Base-by-base conservation (phyloP, 2,888 invertebrate species). In the Pristionchus exspectatus region DNA sequence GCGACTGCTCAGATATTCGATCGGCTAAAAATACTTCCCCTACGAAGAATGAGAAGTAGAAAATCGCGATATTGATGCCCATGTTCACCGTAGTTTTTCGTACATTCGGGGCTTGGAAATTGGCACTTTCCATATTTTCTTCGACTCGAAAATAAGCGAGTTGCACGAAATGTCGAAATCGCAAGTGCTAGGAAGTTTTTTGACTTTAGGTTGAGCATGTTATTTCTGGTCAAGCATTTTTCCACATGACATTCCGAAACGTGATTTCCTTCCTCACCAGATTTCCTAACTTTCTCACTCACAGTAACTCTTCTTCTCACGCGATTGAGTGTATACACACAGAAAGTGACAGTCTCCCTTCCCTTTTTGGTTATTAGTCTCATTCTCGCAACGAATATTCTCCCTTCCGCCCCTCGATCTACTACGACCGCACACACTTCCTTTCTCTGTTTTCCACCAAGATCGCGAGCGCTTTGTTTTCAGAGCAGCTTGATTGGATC, bases 241-340 rank as follows among this genome's bases (percentile, higher is more conserved):
- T 2, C n/a, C 59, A 5, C 59, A 59, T 21, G 59, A 38, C 38
- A 59, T 59, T 59, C 59, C 59, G 21, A 54, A 59, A 59, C 59
- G 59, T 59, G 59, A 63, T 50, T 50, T 50, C 24, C 21, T 63
- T 63, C 63, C 63, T 24, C 21, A 10, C 7, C 69, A 12, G 69
- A 69, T 69, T 69, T 30, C 24, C 69, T 69, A 69, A 69, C 69
- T 69, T 69, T 69, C 69, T 30, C 69, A 69, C 69, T 44, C 44
- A 56, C 16, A 69, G 69, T 69, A 27, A 69, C 69, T 69, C 30
- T 27, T 30, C 27, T 14, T 69, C 69, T 69, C 69, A 69, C 30
- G 69, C 69, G 27, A 69, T 69, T 69, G 44, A 50, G 14, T 69
- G 69, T 69, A 69, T 24, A 59, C 59, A 59, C 59, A 59, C 21